Base-by-base conservation (phyloP, 1,140 invertebrate species). In the Agraylea sexmaculata region DNA sequence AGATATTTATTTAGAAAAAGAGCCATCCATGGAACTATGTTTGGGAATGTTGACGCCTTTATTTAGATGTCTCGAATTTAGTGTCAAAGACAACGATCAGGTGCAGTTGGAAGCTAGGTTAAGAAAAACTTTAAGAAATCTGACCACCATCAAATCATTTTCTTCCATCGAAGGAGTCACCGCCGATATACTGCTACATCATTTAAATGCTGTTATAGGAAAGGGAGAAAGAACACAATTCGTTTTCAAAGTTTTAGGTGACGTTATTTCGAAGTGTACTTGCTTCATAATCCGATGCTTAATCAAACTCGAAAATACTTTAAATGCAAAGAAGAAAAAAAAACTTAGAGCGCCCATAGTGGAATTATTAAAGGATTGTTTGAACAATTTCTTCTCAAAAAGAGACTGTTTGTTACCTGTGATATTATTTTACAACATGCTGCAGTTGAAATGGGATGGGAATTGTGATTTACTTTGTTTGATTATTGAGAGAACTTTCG, bases 31-130 rank as follows among this genome's bases (percentile, higher is more conserved):
- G 71, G 62, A 72, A 25, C 58, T 78, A 12, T 68, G 69, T 22
- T 52, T 83, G n/a, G 73, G 75, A 42, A 76, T 81, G 62, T 69
- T 83, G 27, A 57, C 74, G 1, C 73, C 78, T 0, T 51, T 83
- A 1, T 75, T 77, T 19, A 65, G 72, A 43, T 62, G 73, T 37
- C 50, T 83, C 2, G 77, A 83, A 53, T 76, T 74, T 53, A 72
- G 74, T 42, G 75, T 80, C 33, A 72, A 74, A 50, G 76, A 80
- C 49, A 64, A 60, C 25, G 73, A 80, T 54, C 75, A 80, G 42
- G 74, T 69, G 53, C 77, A 78, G 19, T 49, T 83, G n/a, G 68
- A 74, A 53, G 68, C 66, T 40, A 67, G 75, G 51, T 55, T 80
- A 4, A 64, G 74, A 45, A 59, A 68, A 40, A 74, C 72, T 41